Conservation (phyloP, 2,888 invertebrate genomes). For the Phytoseiulus persimilis region DNA sequence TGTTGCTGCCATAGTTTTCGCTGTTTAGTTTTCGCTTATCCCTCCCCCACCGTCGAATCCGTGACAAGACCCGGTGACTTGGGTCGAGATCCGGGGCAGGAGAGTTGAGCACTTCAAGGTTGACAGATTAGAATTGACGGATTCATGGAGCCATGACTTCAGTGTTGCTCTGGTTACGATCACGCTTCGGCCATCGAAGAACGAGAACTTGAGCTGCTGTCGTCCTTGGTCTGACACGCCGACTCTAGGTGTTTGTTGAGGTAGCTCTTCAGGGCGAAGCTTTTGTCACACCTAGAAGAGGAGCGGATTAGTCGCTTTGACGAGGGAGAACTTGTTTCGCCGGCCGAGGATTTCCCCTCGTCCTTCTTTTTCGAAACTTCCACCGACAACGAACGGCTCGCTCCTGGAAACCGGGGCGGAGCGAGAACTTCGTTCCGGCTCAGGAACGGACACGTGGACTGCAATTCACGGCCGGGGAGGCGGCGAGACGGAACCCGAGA, state of each 20-base stretch:
- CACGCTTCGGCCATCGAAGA: slow-evolving; percentile 34
- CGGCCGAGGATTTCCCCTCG: neutral
- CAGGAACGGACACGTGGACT: neutral
- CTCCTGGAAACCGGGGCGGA: neutral
- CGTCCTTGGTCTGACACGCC: slow-evolving; percentile 57
- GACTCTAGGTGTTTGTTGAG: slow-evolving; percentile 89
- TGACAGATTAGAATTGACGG: neutral
- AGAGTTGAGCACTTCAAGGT: too few relatives aligned
- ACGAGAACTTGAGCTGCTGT: slow-evolving; percentile 19
- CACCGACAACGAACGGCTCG: neutral
- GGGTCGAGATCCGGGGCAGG: too few relatives aligned
- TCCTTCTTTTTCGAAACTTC: neutral
- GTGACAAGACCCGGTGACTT: too few relatives aligned
- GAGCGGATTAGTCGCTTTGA: neutral
- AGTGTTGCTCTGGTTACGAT: neutral
- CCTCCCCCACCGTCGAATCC: too few relatives aligned
- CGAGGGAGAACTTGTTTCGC: neutral
- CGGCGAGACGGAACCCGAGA: neutral
- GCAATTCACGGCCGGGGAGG: neutral
- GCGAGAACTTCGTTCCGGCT: neutral
- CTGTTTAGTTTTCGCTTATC: too few relatives aligned
- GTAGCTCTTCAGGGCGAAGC: slow-evolving; percentile 88
- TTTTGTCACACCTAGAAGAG: slow-evolving; percentile 67
- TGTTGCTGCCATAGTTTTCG: too few relatives aligned
- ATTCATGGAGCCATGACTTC: neutral